Evolutionary conservation across 2,888 invertebrate species (phyloP).

Genomic region (Abscondita cerata): DNA sequence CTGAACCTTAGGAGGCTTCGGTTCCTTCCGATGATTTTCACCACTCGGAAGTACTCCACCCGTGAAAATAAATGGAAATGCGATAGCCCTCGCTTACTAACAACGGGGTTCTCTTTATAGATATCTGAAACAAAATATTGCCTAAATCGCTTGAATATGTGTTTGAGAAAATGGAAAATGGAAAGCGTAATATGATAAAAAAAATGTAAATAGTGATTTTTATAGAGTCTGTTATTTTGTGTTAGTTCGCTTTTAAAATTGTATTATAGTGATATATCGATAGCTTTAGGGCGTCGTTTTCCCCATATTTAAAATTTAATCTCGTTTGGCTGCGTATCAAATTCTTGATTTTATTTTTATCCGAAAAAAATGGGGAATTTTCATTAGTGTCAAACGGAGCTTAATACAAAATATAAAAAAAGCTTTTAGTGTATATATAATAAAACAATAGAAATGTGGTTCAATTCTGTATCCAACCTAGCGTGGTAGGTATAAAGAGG

Average conservation of each 20-base stretch:
- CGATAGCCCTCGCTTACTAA: constrained; percentile 26
- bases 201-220: constrained; percentile 5
- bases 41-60: constrained; percentile 26
- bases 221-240: background rate
- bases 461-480: constrained; percentile 3
- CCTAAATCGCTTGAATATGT: constrained; percentile 8
- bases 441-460: constrained; percentile 1
- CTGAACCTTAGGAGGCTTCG: constrained; percentile 21
- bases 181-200: constrained; percentile 7
- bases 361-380: no score
- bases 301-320: no score
- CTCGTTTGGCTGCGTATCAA: no score
- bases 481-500: background rate
- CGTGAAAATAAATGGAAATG: constrained; percentile 33
- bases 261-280: background rate
- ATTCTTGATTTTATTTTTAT: no score
- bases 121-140: constrained; percentile 10
- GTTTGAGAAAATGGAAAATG: constrained; percentile 7
- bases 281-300: no score
- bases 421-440: constrained; percentile 3
- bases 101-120: constrained; percentile 18
- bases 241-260: background rate
- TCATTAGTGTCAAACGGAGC: no score
- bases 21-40: constrained; percentile 26
- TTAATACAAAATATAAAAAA: constrained; percentile 3